A percentile compares a stretch with the other conserved stretches of the same genome.
These are phyloP conservation scores for Pantherophis vulpinus DNA, from an alignment of 2,797 vertebrate genomes.

Conservation along the genomic window DNA sequence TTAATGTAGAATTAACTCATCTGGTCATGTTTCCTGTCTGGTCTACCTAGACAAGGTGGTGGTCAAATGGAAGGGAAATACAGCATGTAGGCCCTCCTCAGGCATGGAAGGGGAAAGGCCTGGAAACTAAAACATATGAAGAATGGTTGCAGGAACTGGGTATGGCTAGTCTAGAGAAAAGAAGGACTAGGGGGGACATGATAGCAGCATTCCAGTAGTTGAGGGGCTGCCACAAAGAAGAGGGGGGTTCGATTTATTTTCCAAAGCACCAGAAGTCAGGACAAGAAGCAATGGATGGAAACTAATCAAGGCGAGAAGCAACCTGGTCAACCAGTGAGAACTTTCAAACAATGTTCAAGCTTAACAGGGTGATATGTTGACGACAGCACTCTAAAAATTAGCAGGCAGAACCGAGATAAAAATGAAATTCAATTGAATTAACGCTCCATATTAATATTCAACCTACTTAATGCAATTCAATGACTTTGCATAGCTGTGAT, in stretches of 20 bases:
- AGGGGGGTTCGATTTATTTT: background rate
- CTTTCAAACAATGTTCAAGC: background rate
- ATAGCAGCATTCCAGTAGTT: background rate
- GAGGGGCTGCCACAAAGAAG: background rate
- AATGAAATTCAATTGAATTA: background rate
- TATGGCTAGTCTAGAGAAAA: background rate
- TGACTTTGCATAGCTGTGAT: background rate
- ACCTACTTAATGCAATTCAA: background rate
- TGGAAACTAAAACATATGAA: background rate
- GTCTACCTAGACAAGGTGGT: background rate
- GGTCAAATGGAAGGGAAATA: background rate
- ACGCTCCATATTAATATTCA: background rate
- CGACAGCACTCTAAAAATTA: background rate
- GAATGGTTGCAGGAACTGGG: background rate
- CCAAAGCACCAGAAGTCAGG: background rate
- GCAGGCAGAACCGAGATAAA: background rate
- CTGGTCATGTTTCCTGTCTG: too few species aligned
- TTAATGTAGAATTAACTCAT: too few species aligned
- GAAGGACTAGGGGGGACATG: background rate
- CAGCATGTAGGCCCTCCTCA: background rate
- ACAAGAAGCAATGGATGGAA: background rate
- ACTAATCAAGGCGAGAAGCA: background rate
- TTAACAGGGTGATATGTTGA: background rate
- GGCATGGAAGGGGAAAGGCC: background rate
- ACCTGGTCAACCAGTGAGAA: background rate